phyloP scores from a whole-genome alignment of 1,140 invertebrate species.

The Anagrus nilaparvatae region DNA sequence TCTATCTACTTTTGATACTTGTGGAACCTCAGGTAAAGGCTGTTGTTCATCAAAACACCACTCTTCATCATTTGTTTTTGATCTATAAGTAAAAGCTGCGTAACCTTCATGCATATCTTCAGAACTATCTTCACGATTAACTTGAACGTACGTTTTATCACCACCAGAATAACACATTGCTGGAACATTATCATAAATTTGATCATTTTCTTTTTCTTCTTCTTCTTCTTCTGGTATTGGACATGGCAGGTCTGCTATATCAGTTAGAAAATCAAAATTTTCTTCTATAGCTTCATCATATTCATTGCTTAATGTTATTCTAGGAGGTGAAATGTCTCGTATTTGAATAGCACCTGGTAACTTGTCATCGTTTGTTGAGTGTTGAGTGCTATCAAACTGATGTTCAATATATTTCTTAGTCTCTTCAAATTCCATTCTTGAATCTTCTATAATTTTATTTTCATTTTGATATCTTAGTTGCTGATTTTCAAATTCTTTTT shows the following conservation, averaged over 20 bases:
- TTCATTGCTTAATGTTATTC: slow-evolving; percentile 29
- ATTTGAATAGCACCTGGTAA: slow-evolving; percentile 9
- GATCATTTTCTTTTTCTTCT: slow-evolving; percentile 35
- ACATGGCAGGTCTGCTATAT: slow-evolving; percentile 24
- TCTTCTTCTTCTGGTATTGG: slow-evolving; percentile 37
- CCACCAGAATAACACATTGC: slow-evolving; percentile 34
- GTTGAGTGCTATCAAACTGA: slow-evolving; percentile 30
- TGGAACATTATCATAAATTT: slow-evolving; percentile 38
- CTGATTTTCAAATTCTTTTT: not conserved
- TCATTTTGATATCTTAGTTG: slow-evolving; percentile 11
- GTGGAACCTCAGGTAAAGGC: slow-evolving; percentile 13
- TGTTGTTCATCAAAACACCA: slow-evolving; percentile 33
- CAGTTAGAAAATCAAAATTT: slow-evolving; percentile 25
- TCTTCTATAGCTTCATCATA: slow-evolving; percentile 32
- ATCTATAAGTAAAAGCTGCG: slow-evolving; percentile 26
- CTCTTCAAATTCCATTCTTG: slow-evolving; percentile 29
- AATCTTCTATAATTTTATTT: slow-evolving; percentile 13
- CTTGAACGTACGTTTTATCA: slow-evolving; percentile 32
- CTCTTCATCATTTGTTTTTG: slow-evolving; percentile 29
- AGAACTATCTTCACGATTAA: slow-evolving; percentile 30
- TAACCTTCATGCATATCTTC: slow-evolving; percentile 40
- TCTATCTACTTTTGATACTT: slow-evolving; percentile 22
- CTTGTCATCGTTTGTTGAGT: slow-evolving; percentile 22
- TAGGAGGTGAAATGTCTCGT: slow-evolving; percentile 27
- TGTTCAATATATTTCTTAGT: slow-evolving; percentile 33